These are phyloP conservation scores for Phthorimaea operculella DNA, from an alignment of 1,140 invertebrate species.

Conservation along the genomic window DNA sequence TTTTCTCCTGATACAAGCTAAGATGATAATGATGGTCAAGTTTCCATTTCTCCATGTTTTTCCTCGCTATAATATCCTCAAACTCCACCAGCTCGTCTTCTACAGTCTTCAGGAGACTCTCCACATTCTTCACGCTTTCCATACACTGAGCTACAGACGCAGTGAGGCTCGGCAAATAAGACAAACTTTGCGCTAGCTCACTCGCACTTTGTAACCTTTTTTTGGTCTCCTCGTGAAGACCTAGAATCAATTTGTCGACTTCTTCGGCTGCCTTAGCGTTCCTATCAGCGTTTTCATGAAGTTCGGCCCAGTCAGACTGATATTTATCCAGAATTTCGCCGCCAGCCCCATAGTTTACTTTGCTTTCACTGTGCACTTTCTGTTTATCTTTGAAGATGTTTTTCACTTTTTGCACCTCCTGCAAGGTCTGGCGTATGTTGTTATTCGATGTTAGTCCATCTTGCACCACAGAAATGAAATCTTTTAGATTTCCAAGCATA, in stretches of 20 bases:
- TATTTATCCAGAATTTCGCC: conserved; percentile 50
- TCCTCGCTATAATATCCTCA: conserved; percentile 53
- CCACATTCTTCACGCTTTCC: conserved; percentile 47
- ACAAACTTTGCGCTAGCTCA: conserved; percentile 43
- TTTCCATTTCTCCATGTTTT: conserved; percentile 60
- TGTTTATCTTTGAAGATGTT: conserved; percentile 60
- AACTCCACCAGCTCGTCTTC: conserved; percentile 55
- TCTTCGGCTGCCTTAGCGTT: conserved; percentile 53
- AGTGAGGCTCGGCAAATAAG: conserved; percentile 44
- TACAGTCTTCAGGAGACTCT: conserved; percentile 39
- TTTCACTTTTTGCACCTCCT: conserved; percentile 58
- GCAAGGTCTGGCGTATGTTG: conserved; percentile 52
- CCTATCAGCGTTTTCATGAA: conserved; percentile 53
- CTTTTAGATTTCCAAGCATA: conserved; percentile 61
- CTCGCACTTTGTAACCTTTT: conserved; percentile 37
- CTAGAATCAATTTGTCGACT: conserved; percentile 47
- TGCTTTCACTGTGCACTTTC: conserved; percentile 38
- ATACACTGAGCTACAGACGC: conserved; percentile 51
- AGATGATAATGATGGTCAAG: conserved; percentile 58
- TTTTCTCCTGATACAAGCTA: conserved; percentile 54
- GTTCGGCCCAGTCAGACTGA: conserved; percentile 49
- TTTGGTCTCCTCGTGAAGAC: conserved; percentile 41
- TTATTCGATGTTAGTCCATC: conserved; percentile 52
- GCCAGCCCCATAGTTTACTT: conserved; percentile 57
- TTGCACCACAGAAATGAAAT: conserved; percentile 59